Evolutionary conservation across 1,140 invertebrate species (phyloP).

Genomic region (Halesus radiatus): DNA sequence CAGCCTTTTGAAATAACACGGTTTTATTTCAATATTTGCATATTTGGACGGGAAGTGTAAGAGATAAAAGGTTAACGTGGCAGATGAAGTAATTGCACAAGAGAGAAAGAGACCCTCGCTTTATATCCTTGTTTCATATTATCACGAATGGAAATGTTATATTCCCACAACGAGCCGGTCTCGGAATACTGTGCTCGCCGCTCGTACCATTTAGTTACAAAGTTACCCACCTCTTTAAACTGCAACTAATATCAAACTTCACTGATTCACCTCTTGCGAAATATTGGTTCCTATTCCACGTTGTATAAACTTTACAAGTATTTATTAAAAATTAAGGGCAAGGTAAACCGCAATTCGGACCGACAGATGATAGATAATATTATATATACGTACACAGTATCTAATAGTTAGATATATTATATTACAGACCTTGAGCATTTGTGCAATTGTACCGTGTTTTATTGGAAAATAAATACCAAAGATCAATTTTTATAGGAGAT

Average conservation of each 20-base stretch:
- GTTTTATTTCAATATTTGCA: constrained; percentile 19
- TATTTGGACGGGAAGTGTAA: not conserved
- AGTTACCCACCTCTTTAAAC: too few species aligned
- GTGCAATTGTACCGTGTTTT: too few species aligned
- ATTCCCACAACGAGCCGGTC: constrained; percentile 4
- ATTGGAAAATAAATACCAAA: too few species aligned
- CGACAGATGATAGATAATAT: not conserved
- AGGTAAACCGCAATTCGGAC: not conserved
- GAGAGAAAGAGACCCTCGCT: constrained; percentile 25
- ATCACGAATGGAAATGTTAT: constrained; percentile 21
- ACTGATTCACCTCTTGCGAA: constrained; percentile 5
- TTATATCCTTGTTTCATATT: constrained; percentile 18
- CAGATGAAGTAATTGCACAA: constrained; percentile 15
- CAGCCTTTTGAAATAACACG: not conserved
- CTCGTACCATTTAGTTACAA: not conserved
- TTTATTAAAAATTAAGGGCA: constrained; percentile 1
- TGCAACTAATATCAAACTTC: too few species aligned
- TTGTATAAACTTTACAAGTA: not conserved
- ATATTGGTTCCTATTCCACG: not conserved
- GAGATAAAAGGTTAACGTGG: constrained; percentile 13
- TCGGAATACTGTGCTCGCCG: not conserved
- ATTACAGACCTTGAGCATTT: too few species aligned
- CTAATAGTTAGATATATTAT: too few species aligned
- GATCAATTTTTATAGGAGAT: too few species aligned
- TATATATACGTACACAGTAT: too few species aligned